Base-by-base conservation (phyloP, 2,888 invertebrate species). In the Oxystoma pomonae region DNA sequence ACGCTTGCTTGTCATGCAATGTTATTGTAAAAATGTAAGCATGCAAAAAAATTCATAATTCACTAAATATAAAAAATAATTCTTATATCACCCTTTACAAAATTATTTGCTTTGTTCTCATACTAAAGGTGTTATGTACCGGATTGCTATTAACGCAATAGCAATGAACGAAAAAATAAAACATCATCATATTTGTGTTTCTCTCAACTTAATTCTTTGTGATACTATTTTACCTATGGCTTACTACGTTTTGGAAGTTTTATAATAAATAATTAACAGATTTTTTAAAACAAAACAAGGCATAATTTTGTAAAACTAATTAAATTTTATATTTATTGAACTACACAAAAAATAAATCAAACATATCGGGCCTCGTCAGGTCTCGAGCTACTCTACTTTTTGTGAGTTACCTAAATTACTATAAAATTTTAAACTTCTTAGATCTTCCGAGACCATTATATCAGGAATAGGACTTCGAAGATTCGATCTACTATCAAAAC, bases 301-400 rank as follows among this genome's bases (percentile, higher is more conserved):
- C n/a, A n/a, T n/a, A n/a, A n/a, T n/a, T n/a, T n/a, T n/a, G n/a
- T n/a, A n/a, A n/a, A n/a, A n/a, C n/a, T n/a, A n/a, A n/a, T n/a
- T n/a, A n/a, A n/a, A n/a, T n/a, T n/a, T n/a, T n/a, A n/a, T n/a
- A 18, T 56, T 56, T 9, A 2, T 2, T 19, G 9, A 2, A 56
- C 55, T 55, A 19, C 20, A 21, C 58, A 74, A 70, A 70, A 68
- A 73, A 67, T 74, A 77, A 78, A 79, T 79, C 80, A 80, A 80
- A 80, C 35, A 35, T 78, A 78, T 80, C 79, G 80, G 80, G 79
- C 74, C 72, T 76, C 73, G 72, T 70, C 75, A 62, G 65, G 53
- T 19, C 66, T 49, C 65, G 71, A 71, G 69, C 70, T 35, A 35
- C 5, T 35, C 66, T 68, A 68, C 61, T 21, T 62, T 61, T 49